A percentile compares a stretch with the other conserved stretches of the same genome.
Evolutionary conservation across 1,140 invertebrate genomes (phyloP).

Genomic region (Solen grandis): DNA sequence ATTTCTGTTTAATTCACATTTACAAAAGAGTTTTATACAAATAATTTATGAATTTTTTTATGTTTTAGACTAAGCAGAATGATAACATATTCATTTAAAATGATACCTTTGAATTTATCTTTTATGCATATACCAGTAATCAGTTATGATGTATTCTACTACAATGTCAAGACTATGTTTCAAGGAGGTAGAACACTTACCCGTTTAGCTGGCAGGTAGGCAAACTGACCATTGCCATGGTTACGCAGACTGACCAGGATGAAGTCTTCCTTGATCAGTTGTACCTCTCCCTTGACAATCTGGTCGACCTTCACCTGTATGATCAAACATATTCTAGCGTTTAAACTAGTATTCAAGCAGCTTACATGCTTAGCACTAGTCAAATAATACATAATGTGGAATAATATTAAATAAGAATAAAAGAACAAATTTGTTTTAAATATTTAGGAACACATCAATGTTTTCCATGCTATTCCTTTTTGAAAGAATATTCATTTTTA

Average conservation of each 20-base stretch:
- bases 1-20: neutral
- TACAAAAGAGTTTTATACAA: neutral
- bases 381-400: no score
- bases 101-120: neutral
- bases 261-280: conserved; percentile 69
- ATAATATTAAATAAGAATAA: no score
- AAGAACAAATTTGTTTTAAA: no score
- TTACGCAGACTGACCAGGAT: conserved; percentile 68
- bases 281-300: conserved; percentile 64
- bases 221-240: conserved; percentile 68
- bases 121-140: neutral
- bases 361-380: no score
- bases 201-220: conserved; percentile 69
- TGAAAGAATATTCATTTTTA: no score
- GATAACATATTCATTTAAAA: neutral
- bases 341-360: no score
- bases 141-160: neutral
- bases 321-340: conserved; percentile 7
- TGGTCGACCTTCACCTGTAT: conserved; percentile 62
- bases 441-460: no score
- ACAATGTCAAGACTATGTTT: neutral
- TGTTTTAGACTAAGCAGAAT: no score
- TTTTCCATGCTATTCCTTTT: no score
- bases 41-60: no score
- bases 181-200: conserved; percentile 53